Evolutionary conservation across 1,140 invertebrate genomes (phyloP).

Genomic region (Brachionus sp.): DNA sequence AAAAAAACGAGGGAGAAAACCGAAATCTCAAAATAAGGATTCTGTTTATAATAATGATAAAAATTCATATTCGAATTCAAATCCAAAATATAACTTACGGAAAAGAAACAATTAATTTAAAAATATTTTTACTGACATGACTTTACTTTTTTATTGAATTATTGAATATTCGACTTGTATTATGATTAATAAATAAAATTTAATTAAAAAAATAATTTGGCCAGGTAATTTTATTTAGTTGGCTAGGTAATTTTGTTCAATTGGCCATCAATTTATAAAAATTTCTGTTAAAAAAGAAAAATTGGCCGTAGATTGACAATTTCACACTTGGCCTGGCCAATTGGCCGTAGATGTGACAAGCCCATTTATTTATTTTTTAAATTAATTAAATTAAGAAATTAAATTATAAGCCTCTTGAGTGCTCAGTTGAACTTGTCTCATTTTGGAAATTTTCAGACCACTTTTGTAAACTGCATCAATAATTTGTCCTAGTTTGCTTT

Average conservation of each 20-base stretch:
- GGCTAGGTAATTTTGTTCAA: background rate
- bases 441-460: constrained; percentile 69
- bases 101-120: background rate
- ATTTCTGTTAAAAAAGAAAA: background rate
- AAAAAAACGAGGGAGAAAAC: background rate
- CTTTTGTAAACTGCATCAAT: constrained; percentile 66
- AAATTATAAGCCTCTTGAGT: constrained; percentile 19
- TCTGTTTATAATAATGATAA: background rate
- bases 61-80: background rate
- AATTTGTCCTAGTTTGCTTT: constrained; percentile 66
- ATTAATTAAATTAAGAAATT: too few species aligned
- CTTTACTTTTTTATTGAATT: background rate
- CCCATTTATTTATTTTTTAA: too few species aligned
- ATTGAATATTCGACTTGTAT: background rate
- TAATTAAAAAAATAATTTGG: background rate
- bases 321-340: background rate
- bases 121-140: background rate
- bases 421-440: constrained; percentile 59
- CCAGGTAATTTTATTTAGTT: background rate
- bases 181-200: background rate
- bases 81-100: background rate
- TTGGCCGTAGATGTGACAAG: background rate
- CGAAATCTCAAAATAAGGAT: background rate
- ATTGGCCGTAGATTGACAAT: background rate
- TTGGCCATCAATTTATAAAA: background rate